Evolutionary conservation across 2,113 vertebrate species (phyloP).

Genomic region (Amia ocellicauda): DNA sequence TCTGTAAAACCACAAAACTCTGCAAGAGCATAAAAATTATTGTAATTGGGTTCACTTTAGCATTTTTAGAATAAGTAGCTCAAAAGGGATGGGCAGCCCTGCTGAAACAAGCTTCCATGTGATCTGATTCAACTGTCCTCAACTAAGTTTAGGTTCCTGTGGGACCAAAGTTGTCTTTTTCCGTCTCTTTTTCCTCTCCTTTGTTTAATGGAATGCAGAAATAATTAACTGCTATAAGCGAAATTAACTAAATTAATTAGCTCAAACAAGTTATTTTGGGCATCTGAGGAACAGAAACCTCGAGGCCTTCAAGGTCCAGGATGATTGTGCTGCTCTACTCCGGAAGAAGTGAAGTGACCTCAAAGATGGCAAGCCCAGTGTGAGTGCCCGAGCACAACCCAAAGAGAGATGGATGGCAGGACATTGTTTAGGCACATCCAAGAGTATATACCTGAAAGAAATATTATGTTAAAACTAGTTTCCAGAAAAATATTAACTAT

Average conservation of each 20-base stretch:
- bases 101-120: slow-evolving; percentile 25
- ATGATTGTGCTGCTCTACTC: too few relatives aligned
- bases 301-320: too few relatives aligned
- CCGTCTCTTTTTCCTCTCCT: slow-evolving; percentile 44
- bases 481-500: too few relatives aligned
- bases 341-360: too few relatives aligned
- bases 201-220: slow-evolving; percentile 56
- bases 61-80: slow-evolving; percentile 23
- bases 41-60: slow-evolving; percentile 37
- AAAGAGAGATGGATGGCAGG: too few relatives aligned
- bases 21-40: slow-evolving; percentile 8
- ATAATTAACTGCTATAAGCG: slow-evolving; percentile 80
- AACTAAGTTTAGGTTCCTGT: slow-evolving; percentile 53
- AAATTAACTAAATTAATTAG: slow-evolving; percentile 80
- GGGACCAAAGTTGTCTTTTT: slow-evolving; percentile 60
- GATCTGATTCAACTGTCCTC: slow-evolving; percentile 32
- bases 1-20: neutral
- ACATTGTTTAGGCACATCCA: too few relatives aligned
- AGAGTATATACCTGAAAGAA: too few relatives aligned
- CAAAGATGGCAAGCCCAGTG: too few relatives aligned
- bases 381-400: too few relatives aligned
- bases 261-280: slow-evolving; percentile 68
- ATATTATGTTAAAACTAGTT: too few relatives aligned
- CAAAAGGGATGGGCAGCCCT: slow-evolving; percentile 3
- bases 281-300: slow-evolving; percentile 25